phyloP scores from a whole-genome alignment of 2,113 vertebrate species.

The Regulus satrapa region DNA sequence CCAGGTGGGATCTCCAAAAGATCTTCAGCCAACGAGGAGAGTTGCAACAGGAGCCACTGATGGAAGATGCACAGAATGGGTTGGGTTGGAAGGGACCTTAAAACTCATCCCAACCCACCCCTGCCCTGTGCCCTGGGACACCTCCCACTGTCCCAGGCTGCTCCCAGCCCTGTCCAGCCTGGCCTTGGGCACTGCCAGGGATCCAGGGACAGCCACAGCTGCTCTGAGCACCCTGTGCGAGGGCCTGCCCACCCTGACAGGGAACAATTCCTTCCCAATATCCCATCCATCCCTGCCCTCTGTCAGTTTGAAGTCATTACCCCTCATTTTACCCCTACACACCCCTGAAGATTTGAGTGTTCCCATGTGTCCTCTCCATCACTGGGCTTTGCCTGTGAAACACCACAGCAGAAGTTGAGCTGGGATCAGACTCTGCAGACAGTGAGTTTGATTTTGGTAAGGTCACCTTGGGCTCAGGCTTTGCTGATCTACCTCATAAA shows the following conservation, averaged over 20 bases:
- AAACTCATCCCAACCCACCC: too few species aligned
- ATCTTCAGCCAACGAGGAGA: not conserved
- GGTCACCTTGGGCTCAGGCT: not conserved
- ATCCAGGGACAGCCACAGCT: not conserved
- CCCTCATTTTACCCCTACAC: too few species aligned
- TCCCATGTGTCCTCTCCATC: not conserved
- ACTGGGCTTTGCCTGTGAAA: not conserved
- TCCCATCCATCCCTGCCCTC: not conserved
- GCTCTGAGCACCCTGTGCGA: not conserved
- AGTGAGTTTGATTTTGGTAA: not conserved
- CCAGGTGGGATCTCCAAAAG: not conserved
- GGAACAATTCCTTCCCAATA: fast-evolving
- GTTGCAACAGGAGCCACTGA: not conserved
- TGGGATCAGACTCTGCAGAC: not conserved
- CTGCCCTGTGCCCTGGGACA: too few species aligned
- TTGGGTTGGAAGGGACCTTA: not conserved
- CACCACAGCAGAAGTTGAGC: not conserved
- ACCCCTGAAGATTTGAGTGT: not conserved
- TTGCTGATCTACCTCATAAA: not conserved
- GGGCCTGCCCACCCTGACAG: fast-evolving
- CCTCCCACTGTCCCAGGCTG: fast-evolving
- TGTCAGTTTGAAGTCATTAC: not conserved
- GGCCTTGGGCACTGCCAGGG: not conserved
- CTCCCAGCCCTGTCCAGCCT: fast-evolving
- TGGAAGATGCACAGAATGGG: not conserved